These are phyloP conservation scores for Drosophila suzukii DNA, from an alignment of 1,140 invertebrate genomes.

Conservation along the genomic window DNA sequence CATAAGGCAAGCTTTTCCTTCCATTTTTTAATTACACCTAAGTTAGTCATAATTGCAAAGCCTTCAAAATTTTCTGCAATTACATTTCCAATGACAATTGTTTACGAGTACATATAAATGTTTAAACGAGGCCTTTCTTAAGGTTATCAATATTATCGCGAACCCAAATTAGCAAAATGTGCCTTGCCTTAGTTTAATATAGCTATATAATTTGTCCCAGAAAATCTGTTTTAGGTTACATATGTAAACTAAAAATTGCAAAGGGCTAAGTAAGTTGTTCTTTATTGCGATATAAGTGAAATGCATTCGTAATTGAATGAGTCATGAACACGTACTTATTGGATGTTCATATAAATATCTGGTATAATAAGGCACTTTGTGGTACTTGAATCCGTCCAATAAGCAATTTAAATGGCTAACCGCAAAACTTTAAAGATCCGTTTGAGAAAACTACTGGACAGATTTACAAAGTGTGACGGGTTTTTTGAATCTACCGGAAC, in stretches of 20 bases:
- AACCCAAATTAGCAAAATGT: neutral
- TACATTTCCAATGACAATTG: neutral
- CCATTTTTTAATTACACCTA: neutral
- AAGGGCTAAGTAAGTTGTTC: no score
- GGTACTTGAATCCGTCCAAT: neutral
- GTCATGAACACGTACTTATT: conserved; percentile 4
- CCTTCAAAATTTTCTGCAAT: neutral
- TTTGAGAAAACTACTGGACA: neutral
- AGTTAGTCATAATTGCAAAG: neutral
- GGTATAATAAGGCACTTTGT: conserved; percentile 9
- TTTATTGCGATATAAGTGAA: neutral
- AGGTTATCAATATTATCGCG: no score
- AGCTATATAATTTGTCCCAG: neutral
- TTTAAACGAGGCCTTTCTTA: no score
- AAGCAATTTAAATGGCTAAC: conserved; percentile 4
- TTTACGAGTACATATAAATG: no score
- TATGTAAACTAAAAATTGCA: neutral
- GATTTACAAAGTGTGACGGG: neutral
- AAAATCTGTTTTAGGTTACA: conserved; percentile 1
- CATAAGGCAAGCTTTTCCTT: neutral
- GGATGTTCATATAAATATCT: conserved; percentile 1
- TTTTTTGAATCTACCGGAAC: conserved; percentile 10
- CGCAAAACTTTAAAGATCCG: conserved; percentile 11
- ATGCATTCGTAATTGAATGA: conserved; percentile 3
- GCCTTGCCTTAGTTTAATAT: neutral